Conservation (phyloP, 1,140 invertebrate genomes). For the Rhopalosiphum padi region DNA sequence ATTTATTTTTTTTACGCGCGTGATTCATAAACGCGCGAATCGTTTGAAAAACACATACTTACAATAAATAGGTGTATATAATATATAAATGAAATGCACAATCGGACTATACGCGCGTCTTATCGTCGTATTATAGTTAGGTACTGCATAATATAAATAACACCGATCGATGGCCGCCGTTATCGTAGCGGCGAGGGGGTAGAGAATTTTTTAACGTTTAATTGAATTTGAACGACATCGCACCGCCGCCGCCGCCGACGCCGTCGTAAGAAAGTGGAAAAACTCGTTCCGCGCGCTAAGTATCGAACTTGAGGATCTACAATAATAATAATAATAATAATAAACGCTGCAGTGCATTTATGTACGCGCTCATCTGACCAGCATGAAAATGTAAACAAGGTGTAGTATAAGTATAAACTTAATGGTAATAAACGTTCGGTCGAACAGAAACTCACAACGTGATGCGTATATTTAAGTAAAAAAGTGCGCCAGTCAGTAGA, state of each 20-base stretch:
- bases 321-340: neutral
- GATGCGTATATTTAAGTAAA: neutral
- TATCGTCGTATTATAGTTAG: neutral
- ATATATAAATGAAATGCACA: neutral
- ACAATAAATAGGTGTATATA: too few relatives aligned
- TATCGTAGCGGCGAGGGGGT: neutral
- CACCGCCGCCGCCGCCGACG: neutral
- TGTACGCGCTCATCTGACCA: neutral
- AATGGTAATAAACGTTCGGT: neutral
- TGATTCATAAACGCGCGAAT: neutral
- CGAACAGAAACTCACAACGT: neutral
- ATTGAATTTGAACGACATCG: conserved; percentile 34
- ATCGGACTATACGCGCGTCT: neutral
- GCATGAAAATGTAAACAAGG: conserved; percentile 35
- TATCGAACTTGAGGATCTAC: conserved; percentile 34
- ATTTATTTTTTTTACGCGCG: neutral
- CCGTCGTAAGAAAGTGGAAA: conserved; percentile 31
- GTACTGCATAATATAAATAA: neutral
- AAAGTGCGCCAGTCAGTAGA: neutral
- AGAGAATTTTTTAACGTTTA: neutral
- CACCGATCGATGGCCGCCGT: neutral
- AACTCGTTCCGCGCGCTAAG: neutral
- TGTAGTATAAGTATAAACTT: neutral
- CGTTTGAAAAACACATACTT: neutral
- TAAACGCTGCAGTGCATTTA: neutral